Base-by-base conservation (phyloP, 2,797 vertebrate species). In the Kryptolebias ocellatus region DNA sequence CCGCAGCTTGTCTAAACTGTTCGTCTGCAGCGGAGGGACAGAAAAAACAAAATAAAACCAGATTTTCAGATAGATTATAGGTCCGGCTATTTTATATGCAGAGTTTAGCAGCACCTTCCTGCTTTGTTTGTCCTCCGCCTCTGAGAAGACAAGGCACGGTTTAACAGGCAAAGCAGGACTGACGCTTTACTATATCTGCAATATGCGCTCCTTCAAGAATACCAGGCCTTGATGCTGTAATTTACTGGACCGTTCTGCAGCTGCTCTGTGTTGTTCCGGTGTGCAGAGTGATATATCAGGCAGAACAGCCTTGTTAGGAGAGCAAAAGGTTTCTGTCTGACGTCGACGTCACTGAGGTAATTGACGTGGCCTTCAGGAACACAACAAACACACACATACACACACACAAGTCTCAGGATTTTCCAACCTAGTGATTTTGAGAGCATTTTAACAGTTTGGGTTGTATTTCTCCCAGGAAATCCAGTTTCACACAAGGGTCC, bases 81-180 rank as follows among this genome's bases (percentile, higher is more conserved):
- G 75, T 83, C 77, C 60, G 61, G 79, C 77, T 60, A 44, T 49
- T 79, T 86, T 72, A 82, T 81, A 79, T 85, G 76, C 80, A 1
- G 74, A 72, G 76, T 84, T 78, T 60, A 64, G 81, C 75, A 67
- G 60, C 74, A 77, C 60, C 34, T 53, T 64, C 62, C 24, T 20
- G 10, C 37, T 59, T 44, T 58, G 34, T 66, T 31, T 44, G 47
- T 24, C 16, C 55, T 28, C 68, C 47, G 76, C 78, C 67, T 70
- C 60, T 75, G 72, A 60, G 7, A 7, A 46, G 50, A 83, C 72
- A 73, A 72, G 76, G 58, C 50, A 50, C 55, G 78, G 81, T 85
- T 86, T 63, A 81, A 68, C 65, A 73, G 74, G 72, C 66, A 76
- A 44, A 72, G 73, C 55, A 70, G 53, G 73, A 78, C 72, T 49